These are phyloP conservation scores for Unio delphinus DNA, from an alignment of 2,888 invertebrate genomes.

Conservation along the genomic window DNA sequence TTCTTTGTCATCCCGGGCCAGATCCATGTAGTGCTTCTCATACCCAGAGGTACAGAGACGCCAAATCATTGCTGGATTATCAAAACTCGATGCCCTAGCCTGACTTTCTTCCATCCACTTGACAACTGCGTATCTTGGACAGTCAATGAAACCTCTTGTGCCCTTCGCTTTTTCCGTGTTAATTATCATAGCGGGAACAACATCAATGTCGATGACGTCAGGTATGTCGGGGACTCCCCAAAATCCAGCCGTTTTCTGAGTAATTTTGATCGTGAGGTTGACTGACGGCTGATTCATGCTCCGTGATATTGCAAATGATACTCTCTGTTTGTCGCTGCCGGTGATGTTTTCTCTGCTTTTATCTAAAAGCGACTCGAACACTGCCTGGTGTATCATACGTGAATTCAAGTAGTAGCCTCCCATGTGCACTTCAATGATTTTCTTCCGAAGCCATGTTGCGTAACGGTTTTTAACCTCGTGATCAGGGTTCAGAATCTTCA, in stretches of 20 bases:
- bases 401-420: constrained; percentile 13
- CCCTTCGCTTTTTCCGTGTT: constrained; percentile 12
- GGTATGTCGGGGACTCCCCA: no score
- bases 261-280: constrained; percentile 20
- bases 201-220: constrained; percentile 32
- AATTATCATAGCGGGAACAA: constrained; percentile 37
- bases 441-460: constrained; percentile 8
- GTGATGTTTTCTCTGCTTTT: not conserved
- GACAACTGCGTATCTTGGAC: constrained; percentile 35
- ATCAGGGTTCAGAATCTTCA: no score
- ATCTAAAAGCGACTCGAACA: constrained; percentile 24
- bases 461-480: not conserved
- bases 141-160: constrained; percentile 14
- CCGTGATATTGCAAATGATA: constrained; percentile 15
- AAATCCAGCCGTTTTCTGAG: no score
- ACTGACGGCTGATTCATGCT: constrained; percentile 25
- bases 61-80: constrained; percentile 29
- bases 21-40: constrained; percentile 39
- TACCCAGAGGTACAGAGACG: constrained; percentile 34
- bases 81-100: constrained; percentile 1
- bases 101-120: constrained; percentile 33
- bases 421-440: constrained; percentile 5
- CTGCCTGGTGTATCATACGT: constrained; percentile 8
- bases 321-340: not conserved
- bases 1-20: constrained; percentile 15